A percentile compares a stretch with the other conserved stretches of the same genome.
phyloP scores from a whole-genome alignment of 2,888 invertebrate species.

The Psococerastis gibbosa region DNA sequence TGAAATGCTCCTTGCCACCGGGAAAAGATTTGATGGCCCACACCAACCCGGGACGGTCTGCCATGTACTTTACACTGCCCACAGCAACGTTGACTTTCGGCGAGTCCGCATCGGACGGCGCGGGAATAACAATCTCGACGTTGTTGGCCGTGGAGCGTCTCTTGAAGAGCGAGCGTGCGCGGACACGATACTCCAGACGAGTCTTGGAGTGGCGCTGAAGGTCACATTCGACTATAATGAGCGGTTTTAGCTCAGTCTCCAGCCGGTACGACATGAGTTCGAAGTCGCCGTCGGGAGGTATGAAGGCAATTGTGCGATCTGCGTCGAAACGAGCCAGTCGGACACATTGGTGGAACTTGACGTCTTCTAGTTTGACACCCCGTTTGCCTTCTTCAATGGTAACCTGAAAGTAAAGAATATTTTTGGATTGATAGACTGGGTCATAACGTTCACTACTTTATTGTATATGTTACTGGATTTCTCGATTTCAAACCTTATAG shows the following conservation, averaged over 20 bases:
- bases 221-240: slow-evolving; percentile 50
- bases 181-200: slow-evolving; percentile 47
- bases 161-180: slow-evolving; percentile 47
- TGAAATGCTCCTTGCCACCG: slow-evolving; percentile 46
- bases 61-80: slow-evolving; percentile 42
- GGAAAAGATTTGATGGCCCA: slow-evolving; percentile 48
- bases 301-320: slow-evolving; percentile 46
- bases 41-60: slow-evolving; percentile 40
- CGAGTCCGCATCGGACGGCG: slow-evolving; percentile 43
- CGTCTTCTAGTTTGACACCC: slow-evolving; percentile 48
- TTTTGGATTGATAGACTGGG: no score
- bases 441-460: no score
- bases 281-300: slow-evolving; percentile 52
- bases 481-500: no score
- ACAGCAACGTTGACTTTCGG: slow-evolving; percentile 46
- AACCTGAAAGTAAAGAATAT: no score
- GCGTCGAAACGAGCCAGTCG: slow-evolving; percentile 43
- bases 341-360: slow-evolving; percentile 52
- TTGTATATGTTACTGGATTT: no score
- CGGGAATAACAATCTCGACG: slow-evolving; percentile 43
- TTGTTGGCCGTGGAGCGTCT: slow-evolving; percentile 46
- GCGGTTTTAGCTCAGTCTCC: slow-evolving; percentile 44
- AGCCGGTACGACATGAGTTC: slow-evolving; percentile 48
- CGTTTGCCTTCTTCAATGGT: no score
- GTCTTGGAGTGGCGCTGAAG: slow-evolving; percentile 46